A percentile compares a stretch with the other conserved stretches of the same genome.
phyloP scores from a whole-genome alignment of 1,140 invertebrate genomes.

The Megalopta genalis region DNA sequence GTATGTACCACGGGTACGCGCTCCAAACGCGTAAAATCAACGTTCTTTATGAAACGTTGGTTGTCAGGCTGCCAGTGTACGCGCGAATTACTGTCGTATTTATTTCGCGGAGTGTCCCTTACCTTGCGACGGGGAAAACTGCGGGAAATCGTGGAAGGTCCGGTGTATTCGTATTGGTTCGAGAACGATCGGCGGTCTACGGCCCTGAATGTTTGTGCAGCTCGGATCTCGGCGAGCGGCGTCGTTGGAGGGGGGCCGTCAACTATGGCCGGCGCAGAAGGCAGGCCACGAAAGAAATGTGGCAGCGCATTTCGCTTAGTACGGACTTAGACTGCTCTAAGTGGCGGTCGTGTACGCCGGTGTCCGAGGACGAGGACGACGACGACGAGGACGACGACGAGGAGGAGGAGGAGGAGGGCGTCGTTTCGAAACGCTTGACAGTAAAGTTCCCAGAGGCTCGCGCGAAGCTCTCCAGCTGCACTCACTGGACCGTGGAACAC shows the following conservation, averaged over 20 bases:
- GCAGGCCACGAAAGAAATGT: constrained; percentile 78
- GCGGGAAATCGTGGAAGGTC: neutral
- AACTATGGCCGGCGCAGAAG: constrained; percentile 77
- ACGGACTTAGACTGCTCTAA: constrained; percentile 76
- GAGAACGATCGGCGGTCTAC: constrained; percentile 32
- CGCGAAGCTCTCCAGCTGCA: constrained; percentile 31
- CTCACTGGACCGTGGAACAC: constrained; percentile 38
- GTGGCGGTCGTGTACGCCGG: constrained; percentile 69
- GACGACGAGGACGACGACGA: constrained; percentile 20
- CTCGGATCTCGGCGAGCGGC: constrained; percentile 48
- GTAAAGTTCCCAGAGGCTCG: constrained; percentile 14
- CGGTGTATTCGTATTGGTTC: neutral
- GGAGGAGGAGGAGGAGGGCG: constrained; percentile 46
- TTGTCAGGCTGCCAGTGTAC: no score
- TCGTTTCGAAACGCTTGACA: constrained; percentile 40
- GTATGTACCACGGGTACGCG: no score
- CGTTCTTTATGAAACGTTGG: no score
- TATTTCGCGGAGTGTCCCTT: neutral
- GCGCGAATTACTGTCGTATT: no score
- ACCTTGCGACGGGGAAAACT: no score
- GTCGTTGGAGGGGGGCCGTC: constrained; percentile 65
- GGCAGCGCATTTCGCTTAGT: constrained; percentile 76
- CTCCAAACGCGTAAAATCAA: no score
- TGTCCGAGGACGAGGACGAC: constrained; percentile 27
- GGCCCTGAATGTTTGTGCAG: constrained; percentile 67